Conservation (phyloP, 2,113 vertebrate species). For the Bucco capensis region DNA sequence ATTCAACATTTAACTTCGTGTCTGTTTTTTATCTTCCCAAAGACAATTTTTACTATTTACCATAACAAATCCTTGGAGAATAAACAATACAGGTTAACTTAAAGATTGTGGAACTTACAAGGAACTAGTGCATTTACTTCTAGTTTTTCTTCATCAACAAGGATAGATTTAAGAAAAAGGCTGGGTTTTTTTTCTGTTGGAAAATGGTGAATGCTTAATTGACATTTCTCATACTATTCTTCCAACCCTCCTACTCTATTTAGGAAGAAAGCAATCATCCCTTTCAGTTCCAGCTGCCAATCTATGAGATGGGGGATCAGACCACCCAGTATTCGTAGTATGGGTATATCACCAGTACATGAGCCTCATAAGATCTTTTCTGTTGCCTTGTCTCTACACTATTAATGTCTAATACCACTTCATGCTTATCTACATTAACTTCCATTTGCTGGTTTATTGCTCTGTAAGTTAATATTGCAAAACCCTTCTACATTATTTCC, state of each 20-base stretch:
- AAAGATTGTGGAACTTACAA: neutral
- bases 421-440: neutral
- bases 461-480: neutral
- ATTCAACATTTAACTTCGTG: neutral
- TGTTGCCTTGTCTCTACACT: neutral
- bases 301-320: neutral
- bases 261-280: neutral
- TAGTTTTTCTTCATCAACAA: neutral
- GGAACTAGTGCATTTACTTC: neutral
- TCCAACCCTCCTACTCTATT: neutral
- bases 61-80: neutral
- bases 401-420: neutral
- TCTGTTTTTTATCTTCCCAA: neutral
- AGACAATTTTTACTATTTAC: neutral
- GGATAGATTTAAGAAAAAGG: neutral
- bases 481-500: neutral
- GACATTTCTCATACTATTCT: neutral
- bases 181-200: neutral
- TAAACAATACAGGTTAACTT: neutral
- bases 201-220: neutral
- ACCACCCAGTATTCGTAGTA: neutral
- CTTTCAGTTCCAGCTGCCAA: neutral
- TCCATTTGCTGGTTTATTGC: neutral
- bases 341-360: neutral
- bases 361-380: neutral